These are phyloP conservation scores for Acleris literana DNA, from an alignment of 2,888 invertebrate species.

Conservation along the genomic window DNA sequence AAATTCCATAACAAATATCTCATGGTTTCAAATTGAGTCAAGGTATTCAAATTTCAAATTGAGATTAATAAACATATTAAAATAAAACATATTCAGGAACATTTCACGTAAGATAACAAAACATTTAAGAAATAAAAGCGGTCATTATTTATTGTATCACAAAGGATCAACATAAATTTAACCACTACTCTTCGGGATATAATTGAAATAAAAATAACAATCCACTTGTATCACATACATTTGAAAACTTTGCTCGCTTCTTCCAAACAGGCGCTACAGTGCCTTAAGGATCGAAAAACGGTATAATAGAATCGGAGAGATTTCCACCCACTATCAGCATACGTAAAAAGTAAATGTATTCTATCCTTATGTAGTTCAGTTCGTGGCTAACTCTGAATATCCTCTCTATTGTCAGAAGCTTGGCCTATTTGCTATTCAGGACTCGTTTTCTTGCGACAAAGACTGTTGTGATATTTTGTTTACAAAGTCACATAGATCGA, in stretches of 20 bases:
- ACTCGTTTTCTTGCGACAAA: conserved; percentile 30
- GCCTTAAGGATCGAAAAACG: conserved; percentile 18
- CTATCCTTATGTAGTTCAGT: conserved; percentile 31
- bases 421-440: conserved; percentile 33
- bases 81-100: too few species aligned
- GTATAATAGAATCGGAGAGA: conserved; percentile 32
- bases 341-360: conserved; percentile 34
- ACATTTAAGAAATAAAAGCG: too few species aligned
- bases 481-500: conserved; percentile 25
- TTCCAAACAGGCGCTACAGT: neutral
- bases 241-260: conserved; percentile 2
- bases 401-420: conserved; percentile 23
- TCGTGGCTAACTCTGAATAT: conserved; percentile 28
- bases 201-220: neutral
- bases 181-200: neutral
- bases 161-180: too few species aligned
- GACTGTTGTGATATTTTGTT: conserved; percentile 34
- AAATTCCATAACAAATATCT: too few species aligned
- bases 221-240: neutral
- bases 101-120: too few species aligned
- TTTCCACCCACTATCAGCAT: conserved; percentile 33
- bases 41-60: too few species aligned
- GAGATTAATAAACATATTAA: too few species aligned
- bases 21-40: too few species aligned
- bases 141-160: too few species aligned